Evolutionary conservation across 2,797 vertebrate genomes (phyloP).

Genomic region (Myotis vivesi): DNA sequence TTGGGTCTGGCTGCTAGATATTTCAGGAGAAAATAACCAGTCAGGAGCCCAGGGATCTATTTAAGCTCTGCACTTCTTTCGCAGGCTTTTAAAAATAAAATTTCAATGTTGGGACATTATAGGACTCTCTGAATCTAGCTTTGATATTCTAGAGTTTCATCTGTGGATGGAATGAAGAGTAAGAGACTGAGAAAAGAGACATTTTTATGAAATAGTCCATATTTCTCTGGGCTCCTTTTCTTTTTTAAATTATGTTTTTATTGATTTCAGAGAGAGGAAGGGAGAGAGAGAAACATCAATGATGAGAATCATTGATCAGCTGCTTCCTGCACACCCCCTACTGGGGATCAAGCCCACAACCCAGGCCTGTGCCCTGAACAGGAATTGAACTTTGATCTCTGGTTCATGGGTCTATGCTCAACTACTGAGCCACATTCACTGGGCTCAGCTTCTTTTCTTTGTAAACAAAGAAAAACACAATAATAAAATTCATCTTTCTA

Average conservation of each 20-base stretch:
- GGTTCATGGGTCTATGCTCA: too few species aligned
- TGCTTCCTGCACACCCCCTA: too few species aligned
- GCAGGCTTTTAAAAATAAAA: slow-evolving; percentile 23
- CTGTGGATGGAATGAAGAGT: neutral
- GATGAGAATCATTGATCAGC: too few species aligned
- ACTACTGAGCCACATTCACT: too few species aligned
- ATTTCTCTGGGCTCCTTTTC: neutral
- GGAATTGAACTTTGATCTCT: too few species aligned
- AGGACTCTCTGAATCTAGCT: neutral
- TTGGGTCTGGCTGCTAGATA: neutral
- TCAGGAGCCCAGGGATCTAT: neutral
- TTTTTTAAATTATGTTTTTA: neutral
- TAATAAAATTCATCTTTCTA: neutral
- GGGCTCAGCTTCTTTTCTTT: neutral
- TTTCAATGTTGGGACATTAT: neutral
- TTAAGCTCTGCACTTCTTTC: neutral
- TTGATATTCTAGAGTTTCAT: neutral
- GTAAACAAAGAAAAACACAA: neutral
- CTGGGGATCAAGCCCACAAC: too few species aligned
- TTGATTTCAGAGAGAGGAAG: neutral
- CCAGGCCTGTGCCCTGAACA: too few species aligned
- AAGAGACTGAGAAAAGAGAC: neutral
- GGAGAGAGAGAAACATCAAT: too few species aligned
- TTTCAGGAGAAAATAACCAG: slow-evolving; percentile 22
- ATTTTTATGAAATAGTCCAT: neutral